Percentiles rank a stretch among this genome's conserved stretches.
These are phyloP conservation scores for Clostera curtula DNA, from an alignment of 2,888 invertebrate genomes.

Conservation along the genomic window DNA sequence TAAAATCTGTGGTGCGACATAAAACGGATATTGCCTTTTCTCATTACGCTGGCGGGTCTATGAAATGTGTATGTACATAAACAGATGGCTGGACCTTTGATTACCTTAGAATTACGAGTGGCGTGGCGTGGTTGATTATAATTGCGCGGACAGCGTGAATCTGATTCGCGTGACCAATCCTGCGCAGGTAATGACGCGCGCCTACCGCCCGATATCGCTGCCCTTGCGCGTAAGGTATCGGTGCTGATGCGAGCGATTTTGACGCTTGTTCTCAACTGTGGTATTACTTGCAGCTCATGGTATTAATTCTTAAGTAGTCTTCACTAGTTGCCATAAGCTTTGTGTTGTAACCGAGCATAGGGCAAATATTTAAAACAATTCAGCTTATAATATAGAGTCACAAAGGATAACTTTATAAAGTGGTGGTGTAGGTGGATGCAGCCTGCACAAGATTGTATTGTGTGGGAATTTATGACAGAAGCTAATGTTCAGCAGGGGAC, in stretches of 20 bases:
- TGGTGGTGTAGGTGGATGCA: no score
- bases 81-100: conserved; percentile 61
- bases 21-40: conserved; percentile 27
- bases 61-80: conserved; percentile 41
- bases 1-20: conserved; percentile 25
- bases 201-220: conserved; percentile 43
- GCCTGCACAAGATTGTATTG: no score
- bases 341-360: no score
- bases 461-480: no score
- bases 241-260: conserved; percentile 9
- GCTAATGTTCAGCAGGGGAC: no score
- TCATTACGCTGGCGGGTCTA: conserved; percentile 21
- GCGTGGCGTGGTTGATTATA: conserved; percentile 65
- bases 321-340: no score
- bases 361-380: no score
- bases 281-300: no score
- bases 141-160: conserved; percentile 67
- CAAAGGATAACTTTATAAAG: conserved; percentile 1
- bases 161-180: conserved; percentile 72
- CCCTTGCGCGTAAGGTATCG: conserved; percentile 24
- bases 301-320: no score
- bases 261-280: no score
- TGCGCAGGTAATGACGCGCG: conserved; percentile 55
- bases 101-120: conserved; percentile 71
- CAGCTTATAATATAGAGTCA: no score